Base-by-base conservation (phyloP, 1,140 invertebrate species). In the Camponotus vicinus region DNA sequence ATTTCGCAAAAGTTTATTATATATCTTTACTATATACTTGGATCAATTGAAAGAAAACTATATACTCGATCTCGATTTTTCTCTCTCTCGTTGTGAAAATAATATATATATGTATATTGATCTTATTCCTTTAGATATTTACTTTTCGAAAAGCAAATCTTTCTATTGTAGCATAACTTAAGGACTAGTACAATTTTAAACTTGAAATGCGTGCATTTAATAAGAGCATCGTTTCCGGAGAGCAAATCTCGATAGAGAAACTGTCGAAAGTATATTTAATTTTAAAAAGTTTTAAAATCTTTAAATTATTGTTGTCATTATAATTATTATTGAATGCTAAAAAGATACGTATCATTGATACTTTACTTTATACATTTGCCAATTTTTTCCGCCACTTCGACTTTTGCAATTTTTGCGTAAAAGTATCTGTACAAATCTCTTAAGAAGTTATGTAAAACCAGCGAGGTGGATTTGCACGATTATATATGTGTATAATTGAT, bases 371-470 rank as follows among this genome's bases (percentile, higher is more conserved):
- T 67, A 55, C 61, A 79, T 7, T 69, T 40, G 34, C 7, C 21
- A 8, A 80, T 69, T 18, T 70, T 32, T 40, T 21, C 55, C 45
- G 9, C 9, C 66, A 40, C 32, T 7, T 40, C 9, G n/a, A 40
- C 21, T n/a, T 7, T 1, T 52, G 37, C 37, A n/a, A 5, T n/a
- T 9, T 27, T 59, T 59, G 37, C 78, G 55, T 59, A 21, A 42
- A 80, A 27, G 45, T 70, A 70, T 57, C 78, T 57, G 40, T 64
- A 67, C 27, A 11, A 55, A 42, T 80, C 37, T 18, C 9, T 59
- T 57, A 34, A 73, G 69, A 73, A 83, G 18, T 83, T 27, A 49
- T 75, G 57, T 75, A 73, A 75, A 73, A 83, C 73, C 79, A 83
- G 69, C 55, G 55, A 45, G 79, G 37, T 83, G 32, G 42, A 83